Evolutionary conservation across 2,797 vertebrate species (phyloP).

Genomic region (Gobio occitaniae): DNA sequence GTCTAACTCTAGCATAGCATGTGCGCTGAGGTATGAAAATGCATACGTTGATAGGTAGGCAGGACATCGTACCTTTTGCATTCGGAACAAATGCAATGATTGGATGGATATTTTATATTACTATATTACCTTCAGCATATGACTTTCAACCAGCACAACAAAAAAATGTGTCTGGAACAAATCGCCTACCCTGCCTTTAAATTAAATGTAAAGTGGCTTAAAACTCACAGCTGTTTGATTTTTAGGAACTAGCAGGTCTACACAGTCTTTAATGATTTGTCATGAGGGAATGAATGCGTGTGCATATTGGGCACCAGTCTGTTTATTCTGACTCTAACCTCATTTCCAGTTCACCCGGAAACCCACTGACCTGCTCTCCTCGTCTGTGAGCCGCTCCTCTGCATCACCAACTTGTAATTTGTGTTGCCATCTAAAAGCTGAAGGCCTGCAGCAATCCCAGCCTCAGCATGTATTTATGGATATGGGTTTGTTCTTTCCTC

Average conservation of each 20-base stretch:
- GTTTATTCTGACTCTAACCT: slow-evolving; percentile 27
- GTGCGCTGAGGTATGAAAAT: too few species aligned
- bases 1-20: too few species aligned
- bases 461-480: slow-evolving; percentile 46
- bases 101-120: too few species aligned
- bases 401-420: slow-evolving; percentile 58
- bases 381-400: slow-evolving; percentile 6
- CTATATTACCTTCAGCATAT: too few species aligned
- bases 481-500: slow-evolving; percentile 22
- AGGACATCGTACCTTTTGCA: too few species aligned
- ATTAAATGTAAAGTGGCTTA: neutral
- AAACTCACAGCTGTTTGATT: neutral
- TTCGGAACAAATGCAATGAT: too few species aligned
- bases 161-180: too few species aligned
- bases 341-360: slow-evolving; percentile 42
- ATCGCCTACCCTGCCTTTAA: too few species aligned
- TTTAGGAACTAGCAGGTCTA: neutral
- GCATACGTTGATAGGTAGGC: too few species aligned
- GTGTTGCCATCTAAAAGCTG: slow-evolving; percentile 52
- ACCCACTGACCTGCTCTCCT: slow-evolving; percentile 51
- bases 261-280: neutral
- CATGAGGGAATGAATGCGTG: slow-evolving; percentile 6
- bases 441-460: slow-evolving; percentile 23
- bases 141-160: too few species aligned
- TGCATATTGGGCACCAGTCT: slow-evolving; percentile 22